Evolutionary conservation across 2,797 vertebrate genomes (phyloP), one percentile per base, ranked within the genome.

Genomic region (Chiropotes sagulatus): DNA sequence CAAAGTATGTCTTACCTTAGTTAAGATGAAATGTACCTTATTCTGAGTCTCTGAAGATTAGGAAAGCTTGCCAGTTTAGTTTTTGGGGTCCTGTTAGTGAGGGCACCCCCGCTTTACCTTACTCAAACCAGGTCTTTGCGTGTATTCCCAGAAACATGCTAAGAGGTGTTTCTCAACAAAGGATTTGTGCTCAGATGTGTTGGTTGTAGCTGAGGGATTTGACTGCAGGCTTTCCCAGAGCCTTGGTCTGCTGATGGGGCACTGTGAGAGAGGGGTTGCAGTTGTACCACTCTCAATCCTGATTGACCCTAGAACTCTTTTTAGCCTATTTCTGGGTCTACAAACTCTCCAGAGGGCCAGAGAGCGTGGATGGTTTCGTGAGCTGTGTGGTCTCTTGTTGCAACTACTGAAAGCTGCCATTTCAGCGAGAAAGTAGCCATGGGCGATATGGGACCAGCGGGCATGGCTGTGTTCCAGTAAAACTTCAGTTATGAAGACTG

Each of bases 11-110:
- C 12, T 92, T 92, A 20, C 52, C 46, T 84, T 79, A n/a, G 48
- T 88, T 91, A 79, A 93, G 78, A 64, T 88, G 78, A 94, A 80
- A 11, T 85, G n/a, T 96, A 83, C 30, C 57, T 96, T 94, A 33
- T 10, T 96, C 48, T 61, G 81, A 90, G 36, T 85, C 67, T 50
- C 73, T 88, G 28, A 84, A 57, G 83, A 50, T 70, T 36, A 86
- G 33, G 11, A 87, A 76, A 90, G 24, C 48, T 91, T 86, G 58
- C 39, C 72, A 78, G 28, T 76, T 82, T n/a, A 67, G 86, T 61
- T 96, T 39, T 93, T 90, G 67, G 64, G 61, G 61, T 87, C 67
- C 33, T 19, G 6, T 76, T 93, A 61, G 61, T 87, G 20, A 57
- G 94, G 52, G 9, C 46, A 10, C 61, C 36, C 52, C 14, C 15